Percentiles rank a stretch among this genome's conserved stretches.
These are phyloP conservation scores for Oithona nana DNA, from an alignment of 2,888 invertebrate species.

Conservation along the genomic window DNA sequence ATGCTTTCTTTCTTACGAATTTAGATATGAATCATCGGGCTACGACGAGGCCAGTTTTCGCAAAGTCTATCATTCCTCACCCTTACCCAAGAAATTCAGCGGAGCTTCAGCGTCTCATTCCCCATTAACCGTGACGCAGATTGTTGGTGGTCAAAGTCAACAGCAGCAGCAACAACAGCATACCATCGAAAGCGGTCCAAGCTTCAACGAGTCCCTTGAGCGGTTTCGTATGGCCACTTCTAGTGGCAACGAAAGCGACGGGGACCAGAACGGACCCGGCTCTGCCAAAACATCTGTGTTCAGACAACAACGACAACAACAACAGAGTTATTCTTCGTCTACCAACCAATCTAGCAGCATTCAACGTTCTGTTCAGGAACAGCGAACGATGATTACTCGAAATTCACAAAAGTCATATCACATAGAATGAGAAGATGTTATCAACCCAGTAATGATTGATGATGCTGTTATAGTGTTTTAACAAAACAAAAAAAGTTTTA, in stretches of 20 bases:
- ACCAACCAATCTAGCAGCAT: not conserved
- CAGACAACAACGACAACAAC: not conserved
- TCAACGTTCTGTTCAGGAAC: slow-evolving; percentile 7
- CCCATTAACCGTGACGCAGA: not conserved
- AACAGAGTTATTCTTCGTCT: not conserved
- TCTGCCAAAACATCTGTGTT: slow-evolving; percentile 1
- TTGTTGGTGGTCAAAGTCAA: not conserved
- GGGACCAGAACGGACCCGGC: not conserved
- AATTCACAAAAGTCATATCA: slow-evolving; percentile 17
- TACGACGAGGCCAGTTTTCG: slow-evolving; percentile 4
- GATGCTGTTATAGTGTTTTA: no score
- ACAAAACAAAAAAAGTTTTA: no score
- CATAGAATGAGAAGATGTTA: slow-evolving; percentile 6
- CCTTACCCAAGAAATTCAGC: not conserved
- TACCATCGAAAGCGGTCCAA: slow-evolving; percentile 21
- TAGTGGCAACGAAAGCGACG: not conserved
- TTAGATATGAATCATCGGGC: slow-evolving; percentile 11
- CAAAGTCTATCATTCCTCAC: not conserved
- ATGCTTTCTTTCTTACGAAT: not conserved
- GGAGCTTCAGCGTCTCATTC: no score
- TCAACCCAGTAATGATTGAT: no score
- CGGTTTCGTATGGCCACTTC: slow-evolving; percentile 19
- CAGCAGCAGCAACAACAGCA: slow-evolving; percentile 1
- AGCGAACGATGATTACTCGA: slow-evolving; percentile 13
- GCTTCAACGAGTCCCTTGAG: slow-evolving; percentile 21